A percentile compares a stretch with the other conserved stretches of the same genome.
Evolutionary conservation across 1,140 invertebrate species (phyloP).

Genomic region (Anastatus disparis): DNA sequence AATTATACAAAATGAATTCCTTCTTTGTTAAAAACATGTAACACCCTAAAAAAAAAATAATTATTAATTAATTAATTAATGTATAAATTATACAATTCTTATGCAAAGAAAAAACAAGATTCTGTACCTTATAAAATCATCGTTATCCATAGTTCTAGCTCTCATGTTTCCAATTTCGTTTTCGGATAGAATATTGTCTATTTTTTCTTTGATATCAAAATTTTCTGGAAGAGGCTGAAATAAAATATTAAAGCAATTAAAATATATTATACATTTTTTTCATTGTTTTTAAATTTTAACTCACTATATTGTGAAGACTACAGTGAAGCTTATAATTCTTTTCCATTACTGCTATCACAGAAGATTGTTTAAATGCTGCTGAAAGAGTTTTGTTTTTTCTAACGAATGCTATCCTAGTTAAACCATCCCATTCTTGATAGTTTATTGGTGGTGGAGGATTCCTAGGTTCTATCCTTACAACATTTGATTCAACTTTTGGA

Average conservation of each 20-base stretch:
- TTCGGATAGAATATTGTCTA: constrained; percentile 79
- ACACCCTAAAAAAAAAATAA: constrained; percentile 70
- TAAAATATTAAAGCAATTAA: constrained; percentile 40
- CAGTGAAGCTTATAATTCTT: constrained; percentile 93
- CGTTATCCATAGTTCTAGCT: constrained; percentile 94
- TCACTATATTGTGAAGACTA: constrained; percentile 87
- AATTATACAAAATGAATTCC: constrained; percentile 88
- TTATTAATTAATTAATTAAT: constrained; percentile 1
- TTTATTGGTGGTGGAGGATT: constrained; percentile 97
- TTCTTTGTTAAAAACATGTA: constrained; percentile 88
- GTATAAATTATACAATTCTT: not conserved
- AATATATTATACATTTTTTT: not conserved
- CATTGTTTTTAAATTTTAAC: constrained; percentile 40
- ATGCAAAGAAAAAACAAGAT: constrained; percentile 17
- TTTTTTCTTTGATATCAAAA: constrained; percentile 88
- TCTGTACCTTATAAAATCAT: constrained; percentile 90
- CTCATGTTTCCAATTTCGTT: constrained; percentile 80
- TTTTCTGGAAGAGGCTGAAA: constrained; percentile 80
- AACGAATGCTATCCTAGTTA: constrained; percentile 93
- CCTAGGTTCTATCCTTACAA: constrained; percentile 96
- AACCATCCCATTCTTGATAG: constrained; percentile 97
- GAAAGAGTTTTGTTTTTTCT: constrained; percentile 95
- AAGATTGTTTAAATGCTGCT: constrained; percentile 86
- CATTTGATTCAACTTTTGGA: constrained; percentile 98
- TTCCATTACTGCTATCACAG: constrained; percentile 84